Evolutionary conservation across 2,888 invertebrate species (phyloP), one percentile per base, ranked within the genome.

Genomic region (Acrobasis repandana): DNA sequence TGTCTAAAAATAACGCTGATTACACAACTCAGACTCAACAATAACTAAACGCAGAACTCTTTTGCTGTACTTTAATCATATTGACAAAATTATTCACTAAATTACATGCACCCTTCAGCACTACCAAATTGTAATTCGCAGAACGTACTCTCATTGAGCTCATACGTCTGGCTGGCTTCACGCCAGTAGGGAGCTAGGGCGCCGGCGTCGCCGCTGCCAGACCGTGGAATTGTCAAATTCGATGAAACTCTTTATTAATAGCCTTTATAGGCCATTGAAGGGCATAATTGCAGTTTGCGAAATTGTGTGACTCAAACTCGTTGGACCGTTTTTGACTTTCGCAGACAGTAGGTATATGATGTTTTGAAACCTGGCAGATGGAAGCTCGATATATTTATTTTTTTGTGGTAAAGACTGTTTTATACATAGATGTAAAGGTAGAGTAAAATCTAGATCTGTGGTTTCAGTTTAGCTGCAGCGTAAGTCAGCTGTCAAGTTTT

Each of bases 121-220:
- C 49, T 52, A 36, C 51, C 34, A 34, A 52, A 52, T 34, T 16
- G 2, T 15, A 38, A 54, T 65, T 47, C 69, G 67, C 67, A 71
- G 48, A 75, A 76, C 43, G 43, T 14, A 36, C 14, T 10, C 38
- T 54, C 14, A 54, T 38, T 54, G 54, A 54, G 20, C 38, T 20
- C 74, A 77, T 62, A 65, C 54, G 54, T 54, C 38, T 54, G 54
- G 20, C 18, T 54, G 54, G 49, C 56, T 61, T 52, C 3, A 8
- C 2, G 54, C 54, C 54, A 54, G 54, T 20, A 18, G n/a, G 46
- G 28, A 50, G 74, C 28, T 38, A 54, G 54, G 38, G 54, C 54
- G 54, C 54, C 51, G 34, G 54, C 43, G 14, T 38, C 54, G 54
- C 38, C 38, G 38, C 16, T 36, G 34, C 20, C 49, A 20, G 50